Conservation (phyloP, 2,888 invertebrate genomes). For the Leucania comma region DNA sequence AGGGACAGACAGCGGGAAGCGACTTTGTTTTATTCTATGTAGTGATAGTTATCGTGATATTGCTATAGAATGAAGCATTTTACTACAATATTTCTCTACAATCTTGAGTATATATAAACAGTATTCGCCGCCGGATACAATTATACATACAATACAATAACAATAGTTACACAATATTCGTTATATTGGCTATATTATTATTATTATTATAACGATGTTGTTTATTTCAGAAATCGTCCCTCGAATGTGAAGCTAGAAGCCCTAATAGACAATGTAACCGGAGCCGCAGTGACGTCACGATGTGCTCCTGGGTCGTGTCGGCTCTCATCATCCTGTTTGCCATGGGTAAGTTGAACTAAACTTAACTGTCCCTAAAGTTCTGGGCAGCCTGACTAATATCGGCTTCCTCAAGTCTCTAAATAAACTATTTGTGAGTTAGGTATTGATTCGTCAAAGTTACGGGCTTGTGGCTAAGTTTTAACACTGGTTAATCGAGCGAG, state of each 20-base stretch:
- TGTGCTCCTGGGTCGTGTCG: constrained; percentile 86
- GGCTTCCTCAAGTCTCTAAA: background rate
- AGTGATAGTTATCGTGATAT: too few relatives aligned
- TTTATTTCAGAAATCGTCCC: constrained; percentile 67
- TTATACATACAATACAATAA: too few relatives aligned
- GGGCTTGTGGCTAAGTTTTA: background rate
- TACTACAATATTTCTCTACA: too few relatives aligned
- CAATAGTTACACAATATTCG: too few relatives aligned
- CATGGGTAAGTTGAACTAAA: constrained; percentile 79
- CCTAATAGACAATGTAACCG: constrained; percentile 72
- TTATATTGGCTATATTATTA: background rate
- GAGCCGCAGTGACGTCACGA: constrained; percentile 73
- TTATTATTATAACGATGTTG: background rate
- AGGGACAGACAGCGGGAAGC: too few relatives aligned
- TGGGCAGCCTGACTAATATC: background rate
- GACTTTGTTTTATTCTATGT: too few relatives aligned
- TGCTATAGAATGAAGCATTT: too few relatives aligned
- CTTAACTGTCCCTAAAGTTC: background rate
- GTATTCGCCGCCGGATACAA: too few relatives aligned
- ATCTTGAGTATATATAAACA: too few relatives aligned
- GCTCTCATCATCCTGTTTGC: constrained; percentile 85
- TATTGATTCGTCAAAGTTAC: background rate
- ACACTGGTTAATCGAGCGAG: too few relatives aligned
- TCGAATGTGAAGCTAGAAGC: constrained; percentile 49
- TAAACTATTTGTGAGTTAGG: background rate